These are phyloP conservation scores for Tachina grossa DNA, from an alignment of 2,888 invertebrate species.

Conservation along the genomic window DNA sequence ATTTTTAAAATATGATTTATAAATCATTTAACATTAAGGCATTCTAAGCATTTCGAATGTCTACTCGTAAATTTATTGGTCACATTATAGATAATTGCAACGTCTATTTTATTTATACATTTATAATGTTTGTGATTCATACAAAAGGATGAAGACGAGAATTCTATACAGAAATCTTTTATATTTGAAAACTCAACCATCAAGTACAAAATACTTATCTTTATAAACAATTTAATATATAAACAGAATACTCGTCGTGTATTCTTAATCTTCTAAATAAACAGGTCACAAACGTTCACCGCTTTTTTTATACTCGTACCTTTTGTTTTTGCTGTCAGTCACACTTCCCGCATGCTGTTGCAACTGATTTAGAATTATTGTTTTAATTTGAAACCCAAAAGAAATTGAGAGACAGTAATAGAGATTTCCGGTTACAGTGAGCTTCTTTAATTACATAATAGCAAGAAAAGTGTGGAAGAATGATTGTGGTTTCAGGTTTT, in stretches of 20 bases:
- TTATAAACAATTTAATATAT: slow-evolving; percentile 12
- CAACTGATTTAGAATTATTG: slow-evolving; percentile 43
- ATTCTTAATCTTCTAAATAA: slow-evolving; percentile 46
- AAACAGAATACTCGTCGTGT: slow-evolving; percentile 3
- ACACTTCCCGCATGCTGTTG: slow-evolving; percentile 56
- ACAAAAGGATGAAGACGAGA: slow-evolving; percentile 36
- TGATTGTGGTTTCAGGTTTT: not conserved
- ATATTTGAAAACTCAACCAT: slow-evolving; percentile 35
- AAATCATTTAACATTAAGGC: not conserved
- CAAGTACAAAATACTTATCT: slow-evolving; percentile 31
- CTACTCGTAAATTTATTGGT: slow-evolving; percentile 6
- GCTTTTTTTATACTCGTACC: not conserved
- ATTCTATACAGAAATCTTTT: slow-evolving; percentile 51
- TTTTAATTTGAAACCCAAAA: slow-evolving; percentile 35
- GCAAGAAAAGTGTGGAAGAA: slow-evolving; percentile 19
- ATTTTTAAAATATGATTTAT: too few species aligned
- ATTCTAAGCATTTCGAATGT: not conserved
- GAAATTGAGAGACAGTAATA: slow-evolving; percentile 36
- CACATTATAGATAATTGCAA: not conserved
- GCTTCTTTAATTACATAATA: slow-evolving; percentile 48
- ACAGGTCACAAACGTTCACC: slow-evolving; percentile 41
- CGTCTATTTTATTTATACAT: not conserved
- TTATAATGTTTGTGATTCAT: slow-evolving; percentile 24
- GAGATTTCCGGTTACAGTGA: slow-evolving; percentile 54
- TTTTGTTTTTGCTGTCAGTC: slow-evolving; percentile 39